Evolutionary conservation across 30 jellyfish, hydroid and myxozoan species (phyloP), one percentile per base, ranked within the genome.

Genomic region (Euphysa ruthae): DNA sequence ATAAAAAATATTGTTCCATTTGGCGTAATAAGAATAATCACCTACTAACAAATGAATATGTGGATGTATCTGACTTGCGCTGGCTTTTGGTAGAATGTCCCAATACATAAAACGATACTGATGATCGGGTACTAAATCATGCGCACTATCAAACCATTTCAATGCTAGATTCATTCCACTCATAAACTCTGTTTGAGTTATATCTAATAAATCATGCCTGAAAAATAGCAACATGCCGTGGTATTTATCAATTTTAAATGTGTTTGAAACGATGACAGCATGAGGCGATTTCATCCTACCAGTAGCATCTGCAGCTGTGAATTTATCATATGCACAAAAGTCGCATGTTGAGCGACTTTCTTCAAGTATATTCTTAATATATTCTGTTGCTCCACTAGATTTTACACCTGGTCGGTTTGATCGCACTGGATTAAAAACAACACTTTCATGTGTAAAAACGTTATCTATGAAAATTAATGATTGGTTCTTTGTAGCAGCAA

Each of bases 21-120:
- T 84, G 1, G 95, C 85, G 57, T 86, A 86, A 50, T 86, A 86
- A 25, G 82, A 85, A 35, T 46, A 43, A 63, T 73, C 81, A 14
- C 92, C 94, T n/a, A 86, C 84, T 35, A 88, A 32, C 27, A 79
- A 56, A 74, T 86, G 96, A 23, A 86, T 27, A 68, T 86, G 96
- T 0, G 96, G 96, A 58, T 86, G 96, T 16, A 86, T 71, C 63
- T 86, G 96, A 70, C 96, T 86, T 4, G 96, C 96, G 60, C 96
- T 86, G 21, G 96, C 94, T 66, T 78, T 78, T 6, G 96, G 96
- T 35, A 80, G 73, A 5, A 79, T 80, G 68, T 86, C 96, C 86
- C 94, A 75, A 65, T 86, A 86, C 93, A 86, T 75, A 35, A 69
- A 75, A 27, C 96, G 82, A 58, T 80, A 86, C 20, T 76, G 46